Evolutionary conservation across 2,888 invertebrate species (phyloP).

Genomic region (Nineta flava): DNA sequence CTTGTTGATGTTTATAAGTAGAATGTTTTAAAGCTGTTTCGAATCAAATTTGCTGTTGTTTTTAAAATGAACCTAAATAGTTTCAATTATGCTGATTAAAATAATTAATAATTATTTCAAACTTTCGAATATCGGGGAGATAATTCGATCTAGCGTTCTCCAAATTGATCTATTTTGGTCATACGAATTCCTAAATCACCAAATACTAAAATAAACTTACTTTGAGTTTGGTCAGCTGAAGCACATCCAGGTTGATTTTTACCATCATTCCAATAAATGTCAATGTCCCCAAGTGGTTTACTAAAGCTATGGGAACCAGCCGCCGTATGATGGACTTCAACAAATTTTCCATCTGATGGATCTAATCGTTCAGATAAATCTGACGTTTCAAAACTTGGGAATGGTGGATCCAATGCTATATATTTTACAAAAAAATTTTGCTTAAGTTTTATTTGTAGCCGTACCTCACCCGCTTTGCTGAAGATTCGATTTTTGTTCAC

Average conservation of each 20-base stretch:
- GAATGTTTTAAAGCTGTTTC: no score
- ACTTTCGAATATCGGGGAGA: no score
- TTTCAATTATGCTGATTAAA: no score
- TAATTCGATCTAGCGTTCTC: no score
- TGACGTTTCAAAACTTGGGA: not conserved
- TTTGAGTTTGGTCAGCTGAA: not conserved
- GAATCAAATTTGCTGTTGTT: no score
- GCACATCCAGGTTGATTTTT: conserved; percentile 3
- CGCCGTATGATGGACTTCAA: conserved; percentile 3
- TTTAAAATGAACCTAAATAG: no score
- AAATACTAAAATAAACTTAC: not conserved
- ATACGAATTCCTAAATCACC: not conserved
- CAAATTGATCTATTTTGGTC: no score
- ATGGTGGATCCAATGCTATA: conserved; percentile 2
- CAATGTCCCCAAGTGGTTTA: not conserved
- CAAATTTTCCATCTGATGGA: not conserved
- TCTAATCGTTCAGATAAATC: not conserved
- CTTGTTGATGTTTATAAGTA: no score
- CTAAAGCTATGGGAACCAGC: not conserved
- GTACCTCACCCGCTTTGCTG: no score
- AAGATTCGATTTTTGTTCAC: no score
- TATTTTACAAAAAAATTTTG: not conserved
- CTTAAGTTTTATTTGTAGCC: not conserved
- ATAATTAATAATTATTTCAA: no score
- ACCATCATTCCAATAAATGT: conserved; percentile 3